Evolutionary conservation across 2,797 vertebrate genomes (phyloP).

Genomic region (Eptatretus atami): DNA sequence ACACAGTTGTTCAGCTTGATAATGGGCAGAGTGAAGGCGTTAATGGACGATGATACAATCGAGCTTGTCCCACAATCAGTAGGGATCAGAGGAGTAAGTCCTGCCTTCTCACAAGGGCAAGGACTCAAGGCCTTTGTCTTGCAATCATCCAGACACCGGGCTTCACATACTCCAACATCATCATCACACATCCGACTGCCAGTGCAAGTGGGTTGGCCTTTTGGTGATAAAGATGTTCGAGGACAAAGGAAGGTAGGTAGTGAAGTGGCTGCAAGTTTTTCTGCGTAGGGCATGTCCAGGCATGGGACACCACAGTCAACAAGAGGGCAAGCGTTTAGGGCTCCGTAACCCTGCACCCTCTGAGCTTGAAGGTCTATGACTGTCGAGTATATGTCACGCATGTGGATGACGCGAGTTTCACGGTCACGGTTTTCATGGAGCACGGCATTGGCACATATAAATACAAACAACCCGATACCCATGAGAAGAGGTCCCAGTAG

Average conservation of each 20-base stretch:
- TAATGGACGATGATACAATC: conserved; percentile 46
- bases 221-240: too few species aligned
- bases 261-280: too few species aligned
- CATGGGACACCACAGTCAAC: too few species aligned
- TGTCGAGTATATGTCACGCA: conserved; percentile 83
- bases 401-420: conserved; percentile 87
- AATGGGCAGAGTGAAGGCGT: conserved; percentile 50
- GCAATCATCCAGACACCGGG: too few species aligned
- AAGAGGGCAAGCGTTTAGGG: too few species aligned
- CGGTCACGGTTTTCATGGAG: conserved; percentile 85
- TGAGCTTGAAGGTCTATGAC: conserved; percentile 80
- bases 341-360: conserved; percentile 20
- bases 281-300: too few species aligned
- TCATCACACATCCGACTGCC: too few species aligned
- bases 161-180: too few species aligned
- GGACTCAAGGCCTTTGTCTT: too few species aligned
- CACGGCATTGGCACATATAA: conserved; percentile 89
- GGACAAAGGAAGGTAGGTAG: too few species aligned
- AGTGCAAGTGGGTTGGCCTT: too few species aligned
- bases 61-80: conserved; percentile 31
- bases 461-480: conserved; percentile 93
- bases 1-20: conserved; percentile 38
- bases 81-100: neutral
- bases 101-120: too few species aligned
- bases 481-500: conserved; percentile 82